phyloP scores from a whole-genome alignment of 2,113 vertebrate genomes.

The Tragelaphus imberbis region DNA sequence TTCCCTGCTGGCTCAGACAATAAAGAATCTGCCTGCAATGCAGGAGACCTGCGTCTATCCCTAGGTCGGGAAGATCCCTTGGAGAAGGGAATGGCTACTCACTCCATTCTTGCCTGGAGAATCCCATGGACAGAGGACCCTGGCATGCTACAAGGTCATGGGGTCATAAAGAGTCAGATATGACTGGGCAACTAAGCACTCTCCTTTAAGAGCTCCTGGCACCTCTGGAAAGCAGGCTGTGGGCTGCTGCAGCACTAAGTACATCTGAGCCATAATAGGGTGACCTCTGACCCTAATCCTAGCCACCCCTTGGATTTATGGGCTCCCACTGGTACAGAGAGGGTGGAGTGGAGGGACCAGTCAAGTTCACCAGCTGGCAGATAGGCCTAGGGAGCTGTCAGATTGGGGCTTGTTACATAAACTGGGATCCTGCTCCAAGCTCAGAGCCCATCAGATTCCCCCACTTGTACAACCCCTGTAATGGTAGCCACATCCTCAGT shows the following conservation, averaged over 20 bases:
- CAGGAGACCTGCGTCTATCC: neutral
- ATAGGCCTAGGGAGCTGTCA: neutral
- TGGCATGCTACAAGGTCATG: neutral
- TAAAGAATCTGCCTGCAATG: neutral
- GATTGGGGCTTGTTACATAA: neutral
- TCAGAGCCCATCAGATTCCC: neutral
- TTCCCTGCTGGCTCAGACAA: neutral
- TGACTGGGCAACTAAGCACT: neutral
- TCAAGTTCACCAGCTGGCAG: neutral
- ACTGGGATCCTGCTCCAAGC: neutral
- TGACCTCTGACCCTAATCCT: neutral
- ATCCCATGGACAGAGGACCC: neutral
- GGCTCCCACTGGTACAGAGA: neutral
- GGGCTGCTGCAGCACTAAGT: neutral
- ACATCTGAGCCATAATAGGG: neutral
- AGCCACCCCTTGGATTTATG: neutral
- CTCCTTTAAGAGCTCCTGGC: neutral
- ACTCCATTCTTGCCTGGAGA: neutral
- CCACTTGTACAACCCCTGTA: neutral
- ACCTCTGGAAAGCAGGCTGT: neutral
- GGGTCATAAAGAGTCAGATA: neutral
- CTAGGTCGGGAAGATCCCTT: neutral
- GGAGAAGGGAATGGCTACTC: neutral
- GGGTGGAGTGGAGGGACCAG: accelerated
- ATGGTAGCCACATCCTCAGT: neutral